Evolutionary conservation across 1,140 invertebrate species (phyloP).

Genomic region (Dermatophagoides farinae): DNA sequence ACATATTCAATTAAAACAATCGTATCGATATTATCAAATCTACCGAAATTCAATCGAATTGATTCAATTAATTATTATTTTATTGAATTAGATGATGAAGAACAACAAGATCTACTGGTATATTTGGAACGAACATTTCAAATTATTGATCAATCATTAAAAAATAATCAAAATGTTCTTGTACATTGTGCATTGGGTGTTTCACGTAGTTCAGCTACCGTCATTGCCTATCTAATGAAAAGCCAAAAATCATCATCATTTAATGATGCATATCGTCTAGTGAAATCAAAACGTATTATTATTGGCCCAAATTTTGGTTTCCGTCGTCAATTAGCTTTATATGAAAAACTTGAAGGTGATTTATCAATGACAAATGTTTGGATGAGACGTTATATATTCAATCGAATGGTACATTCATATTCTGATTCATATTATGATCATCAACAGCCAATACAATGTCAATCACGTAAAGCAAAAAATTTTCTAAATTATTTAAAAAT

Average conservation of each 20-base stretch:
- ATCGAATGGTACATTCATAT: background rate
- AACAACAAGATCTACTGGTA: background rate
- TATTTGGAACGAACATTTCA: background rate
- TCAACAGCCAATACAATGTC: too few species aligned
- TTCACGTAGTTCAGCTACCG: slow-evolving; percentile 57
- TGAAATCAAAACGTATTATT: slow-evolving; percentile 13
- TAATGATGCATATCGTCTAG: slow-evolving; percentile 40
- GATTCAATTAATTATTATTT: background rate
- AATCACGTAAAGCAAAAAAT: too few species aligned
- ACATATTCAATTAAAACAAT: background rate
- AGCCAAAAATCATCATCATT: slow-evolving; percentile 35
- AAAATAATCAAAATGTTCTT: slow-evolving; percentile 24
- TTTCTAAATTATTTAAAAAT: too few species aligned
- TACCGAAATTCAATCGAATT: background rate
- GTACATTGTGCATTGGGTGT: slow-evolving; percentile 77
- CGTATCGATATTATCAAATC: background rate
- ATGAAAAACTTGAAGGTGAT: background rate
- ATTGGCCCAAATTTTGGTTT: slow-evolving; percentile 59
- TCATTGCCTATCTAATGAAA: slow-evolving; percentile 58
- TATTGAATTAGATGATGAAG: background rate
- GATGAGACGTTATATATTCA: background rate
- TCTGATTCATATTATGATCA: too few species aligned
- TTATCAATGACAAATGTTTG: background rate
- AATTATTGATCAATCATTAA: background rate
- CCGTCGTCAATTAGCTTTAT: slow-evolving; percentile 37